A percentile compares a stretch with the other conserved stretches of the same genome.
phyloP scores from a whole-genome alignment of 2,888 invertebrate genomes.

The Tolmerus cingulatus region DNA sequence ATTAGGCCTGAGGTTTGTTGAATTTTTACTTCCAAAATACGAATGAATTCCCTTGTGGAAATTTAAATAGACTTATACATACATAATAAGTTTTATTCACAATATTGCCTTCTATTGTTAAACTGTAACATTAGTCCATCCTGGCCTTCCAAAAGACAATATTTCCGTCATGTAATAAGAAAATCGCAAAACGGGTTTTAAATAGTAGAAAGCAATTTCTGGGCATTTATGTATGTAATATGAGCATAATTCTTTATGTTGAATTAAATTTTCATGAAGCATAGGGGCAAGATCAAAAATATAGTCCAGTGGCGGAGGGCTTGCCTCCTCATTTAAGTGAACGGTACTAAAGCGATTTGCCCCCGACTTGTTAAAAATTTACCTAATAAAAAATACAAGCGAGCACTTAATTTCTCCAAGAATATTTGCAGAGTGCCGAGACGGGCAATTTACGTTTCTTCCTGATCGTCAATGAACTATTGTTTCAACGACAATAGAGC shows the following conservation, averaged over 20 bases:
- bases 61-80: too few relatives aligned
- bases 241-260: not conserved
- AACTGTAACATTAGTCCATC: too few relatives aligned
- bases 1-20: too few relatives aligned
- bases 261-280: not conserved
- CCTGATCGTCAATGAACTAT: slow-evolving; percentile 39
- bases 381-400: slow-evolving; percentile 5
- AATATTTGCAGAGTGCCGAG: not conserved
- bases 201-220: too few relatives aligned
- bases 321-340: not conserved
- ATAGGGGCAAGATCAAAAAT: not conserved
- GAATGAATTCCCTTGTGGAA: too few relatives aligned
- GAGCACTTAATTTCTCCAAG: not conserved
- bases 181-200: too few relatives aligned
- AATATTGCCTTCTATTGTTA: too few relatives aligned
- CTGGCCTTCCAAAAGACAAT: too few relatives aligned
- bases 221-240: not conserved
- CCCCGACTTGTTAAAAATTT: not conserved
- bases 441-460: slow-evolving; percentile 26
- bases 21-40: too few relatives aligned
- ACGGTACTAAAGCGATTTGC: not conserved
- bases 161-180: too few relatives aligned
- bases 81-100: too few relatives aligned
- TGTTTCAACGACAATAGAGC: slow-evolving; percentile 39
- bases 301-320: not conserved